These are phyloP conservation scores for Oplegnathus fasciatus DNA, from an alignment of 2,113 vertebrate species.

Conservation along the genomic window DNA sequence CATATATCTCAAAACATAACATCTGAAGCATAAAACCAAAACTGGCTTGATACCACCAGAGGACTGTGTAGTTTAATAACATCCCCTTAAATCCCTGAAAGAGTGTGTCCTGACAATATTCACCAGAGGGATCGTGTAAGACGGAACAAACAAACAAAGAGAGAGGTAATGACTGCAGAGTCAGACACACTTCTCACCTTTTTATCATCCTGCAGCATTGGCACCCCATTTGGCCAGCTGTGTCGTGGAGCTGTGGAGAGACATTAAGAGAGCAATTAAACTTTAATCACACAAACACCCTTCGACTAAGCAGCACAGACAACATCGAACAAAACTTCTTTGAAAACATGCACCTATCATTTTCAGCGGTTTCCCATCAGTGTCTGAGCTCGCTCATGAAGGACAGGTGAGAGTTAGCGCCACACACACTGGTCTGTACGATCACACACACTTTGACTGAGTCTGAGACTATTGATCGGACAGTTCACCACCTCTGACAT, in stretches of 20 bases:
- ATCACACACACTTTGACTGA: neutral
- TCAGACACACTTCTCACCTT: conserved; percentile 86
- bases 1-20: neutral
- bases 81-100: neutral
- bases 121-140: neutral
- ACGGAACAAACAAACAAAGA: neutral
- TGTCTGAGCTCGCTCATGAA: neutral
- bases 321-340: neutral
- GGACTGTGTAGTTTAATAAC: neutral
- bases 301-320: neutral
- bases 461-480: conserved; percentile 49
- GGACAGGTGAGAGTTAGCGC: conserved; percentile 36
- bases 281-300: conserved; percentile 30
- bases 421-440: neutral
- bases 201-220: conserved; percentile 97
- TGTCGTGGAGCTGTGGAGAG: conserved; percentile 73
- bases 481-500: conserved; percentile 51
- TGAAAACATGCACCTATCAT: neutral
- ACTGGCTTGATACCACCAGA: neutral
- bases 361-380: neutral
- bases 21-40: neutral
- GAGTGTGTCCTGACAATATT: neutral
- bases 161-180: neutral
- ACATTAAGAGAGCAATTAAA: conserved; percentile 55
- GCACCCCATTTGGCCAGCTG: conserved; percentile 96